phyloP scores from a whole-genome alignment of 2,888 invertebrate genomes.

The Didymodactylos carnosus region DNA sequence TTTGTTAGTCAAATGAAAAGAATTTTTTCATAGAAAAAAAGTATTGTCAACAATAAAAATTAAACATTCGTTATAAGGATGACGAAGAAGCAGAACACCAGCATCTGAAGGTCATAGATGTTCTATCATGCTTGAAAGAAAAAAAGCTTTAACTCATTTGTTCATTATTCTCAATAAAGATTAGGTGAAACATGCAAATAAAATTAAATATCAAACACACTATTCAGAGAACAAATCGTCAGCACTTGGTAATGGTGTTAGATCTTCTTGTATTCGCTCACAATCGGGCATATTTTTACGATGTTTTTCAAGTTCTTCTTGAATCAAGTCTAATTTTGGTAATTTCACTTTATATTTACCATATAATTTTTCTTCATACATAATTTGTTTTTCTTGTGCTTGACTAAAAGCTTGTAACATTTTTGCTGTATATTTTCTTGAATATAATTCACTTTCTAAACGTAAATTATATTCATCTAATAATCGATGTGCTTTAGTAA shows the following conservation, averaged over 20 bases:
- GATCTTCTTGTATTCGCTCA: slow-evolving; percentile 1
- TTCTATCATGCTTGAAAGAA: too few species aligned
- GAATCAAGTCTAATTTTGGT: not conserved
- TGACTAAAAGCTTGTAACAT: slow-evolving; percentile 7
- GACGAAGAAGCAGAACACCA: too few species aligned
- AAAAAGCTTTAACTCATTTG: too few species aligned
- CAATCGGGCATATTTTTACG: slow-evolving; percentile 2
- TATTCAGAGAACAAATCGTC: slow-evolving; percentile 10
- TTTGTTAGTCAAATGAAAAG: too few species aligned
- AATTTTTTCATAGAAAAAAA: too few species aligned
- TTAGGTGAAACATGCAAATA: too few species aligned
- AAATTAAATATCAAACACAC: not conserved
- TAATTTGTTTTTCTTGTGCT: not conserved
- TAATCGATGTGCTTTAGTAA: slow-evolving; percentile 65
- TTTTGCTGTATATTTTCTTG: not conserved
- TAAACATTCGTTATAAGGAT: too few species aligned
- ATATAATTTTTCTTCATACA: slow-evolving; percentile 1
- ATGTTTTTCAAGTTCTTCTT: slow-evolving; percentile 9
- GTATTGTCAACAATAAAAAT: too few species aligned
- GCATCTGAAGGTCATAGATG: too few species aligned
- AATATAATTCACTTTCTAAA: slow-evolving; percentile 55
- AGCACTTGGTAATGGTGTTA: slow-evolving; percentile 12
- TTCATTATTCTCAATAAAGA: too few species aligned
- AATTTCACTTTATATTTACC: slow-evolving; percentile 6
- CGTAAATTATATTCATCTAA: slow-evolving; percentile 71